These are phyloP conservation scores for Epinephelus fuscoguttatus DNA, from an alignment of 2,113 vertebrate genomes.

Conservation along the genomic window DNA sequence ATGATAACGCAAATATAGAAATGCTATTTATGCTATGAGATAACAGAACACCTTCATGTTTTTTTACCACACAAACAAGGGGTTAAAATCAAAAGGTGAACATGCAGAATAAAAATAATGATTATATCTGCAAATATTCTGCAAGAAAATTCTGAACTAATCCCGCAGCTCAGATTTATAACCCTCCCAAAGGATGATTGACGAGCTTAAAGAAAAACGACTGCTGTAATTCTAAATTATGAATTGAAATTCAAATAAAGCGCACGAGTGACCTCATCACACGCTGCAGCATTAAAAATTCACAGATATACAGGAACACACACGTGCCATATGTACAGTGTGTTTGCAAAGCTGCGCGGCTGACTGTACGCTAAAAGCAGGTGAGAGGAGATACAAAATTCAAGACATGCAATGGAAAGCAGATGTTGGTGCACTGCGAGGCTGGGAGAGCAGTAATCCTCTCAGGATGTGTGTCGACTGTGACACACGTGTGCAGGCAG, in stretches of 20 bases:
- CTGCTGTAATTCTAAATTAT: constrained; percentile 21
- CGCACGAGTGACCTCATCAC: background rate
- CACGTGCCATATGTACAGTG: background rate
- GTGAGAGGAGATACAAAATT: constrained; percentile 56
- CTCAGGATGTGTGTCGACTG: constrained; percentile 20
- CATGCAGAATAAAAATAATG: background rate
- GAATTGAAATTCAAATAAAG: background rate
- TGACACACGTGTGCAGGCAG: constrained; percentile 13
- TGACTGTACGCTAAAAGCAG: constrained; percentile 34
- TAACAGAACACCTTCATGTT: constrained; percentile 28
- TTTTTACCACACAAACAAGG: constrained; percentile 5
- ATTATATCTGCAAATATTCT: background rate
- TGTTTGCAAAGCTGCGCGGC: constrained; percentile 7
- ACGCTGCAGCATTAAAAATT: background rate
- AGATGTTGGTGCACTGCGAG: constrained; percentile 42
- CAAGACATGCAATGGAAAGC: constrained; percentile 43
- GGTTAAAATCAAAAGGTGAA: background rate
- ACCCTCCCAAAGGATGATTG: background rate
- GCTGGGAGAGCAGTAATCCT: constrained; percentile 22
- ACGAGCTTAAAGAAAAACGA: background rate
- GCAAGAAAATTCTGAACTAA: background rate
- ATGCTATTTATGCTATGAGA: constrained; percentile 38
- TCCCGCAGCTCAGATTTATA: background rate
- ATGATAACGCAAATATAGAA: constrained; percentile 71
- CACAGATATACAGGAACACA: background rate